Evolutionary conservation across 1,140 invertebrate genomes (phyloP).

Genomic region (Macrosteles quadrilineatus): DNA sequence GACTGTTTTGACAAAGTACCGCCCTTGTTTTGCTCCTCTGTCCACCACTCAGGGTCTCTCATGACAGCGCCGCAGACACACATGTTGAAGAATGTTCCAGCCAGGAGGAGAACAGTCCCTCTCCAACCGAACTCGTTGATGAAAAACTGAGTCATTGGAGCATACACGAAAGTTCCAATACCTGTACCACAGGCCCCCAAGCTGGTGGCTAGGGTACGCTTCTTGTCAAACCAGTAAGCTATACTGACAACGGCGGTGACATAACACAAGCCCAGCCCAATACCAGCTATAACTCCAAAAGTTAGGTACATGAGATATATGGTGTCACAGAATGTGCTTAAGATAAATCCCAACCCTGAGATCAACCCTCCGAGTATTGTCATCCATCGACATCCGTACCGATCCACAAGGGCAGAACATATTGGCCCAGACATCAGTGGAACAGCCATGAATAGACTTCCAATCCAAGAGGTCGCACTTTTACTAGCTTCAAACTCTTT

Average conservation of each 20-base stretch:
- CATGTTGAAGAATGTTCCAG: conserved; percentile 83
- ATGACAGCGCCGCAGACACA: conserved; percentile 87
- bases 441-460: conserved; percentile 84
- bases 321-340: conserved; percentile 72
- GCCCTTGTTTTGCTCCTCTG: conserved; percentile 60
- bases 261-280: conserved; percentile 83
- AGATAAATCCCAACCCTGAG: conserved; percentile 74
- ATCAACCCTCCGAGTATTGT: conserved; percentile 55
- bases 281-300: conserved; percentile 82
- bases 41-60: conserved; percentile 81
- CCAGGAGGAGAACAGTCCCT: conserved; percentile 78
- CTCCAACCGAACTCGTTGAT: conserved; percentile 83
- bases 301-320: conserved; percentile 80
- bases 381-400: conserved; percentile 70
- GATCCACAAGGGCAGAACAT: conserved; percentile 83
- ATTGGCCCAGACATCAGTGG: conserved; percentile 84
- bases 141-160: conserved; percentile 73
- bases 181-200: conserved; percentile 89
- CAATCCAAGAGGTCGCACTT: conserved; percentile 84
- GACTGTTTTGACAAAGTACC: conserved; percentile 43
- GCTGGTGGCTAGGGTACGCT: conserved; percentile 87
- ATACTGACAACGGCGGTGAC: conserved; percentile 91
- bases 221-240: conserved; percentile 95
- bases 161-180: conserved; percentile 83
- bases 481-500: conserved; percentile 79